Conservation (phyloP, 2,888 invertebrate species). For the Stenichneumon culpator region DNA sequence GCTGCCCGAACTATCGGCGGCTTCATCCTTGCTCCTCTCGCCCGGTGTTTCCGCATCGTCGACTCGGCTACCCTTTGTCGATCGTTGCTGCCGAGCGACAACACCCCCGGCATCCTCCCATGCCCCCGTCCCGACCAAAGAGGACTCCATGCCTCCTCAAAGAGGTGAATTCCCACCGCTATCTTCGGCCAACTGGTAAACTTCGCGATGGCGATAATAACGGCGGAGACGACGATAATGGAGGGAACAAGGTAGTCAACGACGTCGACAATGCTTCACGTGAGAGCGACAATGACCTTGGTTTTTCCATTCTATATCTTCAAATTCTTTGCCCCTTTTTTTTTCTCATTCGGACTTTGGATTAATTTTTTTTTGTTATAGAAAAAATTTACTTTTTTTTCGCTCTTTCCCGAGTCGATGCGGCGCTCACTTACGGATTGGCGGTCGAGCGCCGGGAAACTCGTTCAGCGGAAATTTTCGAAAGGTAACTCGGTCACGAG, state of each 20-base stretch:
- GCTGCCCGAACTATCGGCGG: conserved; percentile 91
- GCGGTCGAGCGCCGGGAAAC: not conserved
- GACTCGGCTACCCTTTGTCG: conserved; percentile 50
- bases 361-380: not conserved
- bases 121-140: conserved; percentile 33
- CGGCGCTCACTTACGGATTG: not conserved
- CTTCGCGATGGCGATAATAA: conserved; percentile 16
- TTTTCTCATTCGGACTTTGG: not conserved
- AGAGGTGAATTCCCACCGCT: conserved; percentile 23
- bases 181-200: conserved; percentile 29
- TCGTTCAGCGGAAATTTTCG: not conserved
- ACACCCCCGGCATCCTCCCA: conserved; percentile 46
- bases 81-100: conserved; percentile 16
- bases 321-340: not conserved
- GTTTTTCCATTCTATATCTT: not conserved
- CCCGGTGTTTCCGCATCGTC: conserved; percentile 50
- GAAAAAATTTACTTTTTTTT: not conserved
- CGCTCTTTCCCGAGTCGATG: not conserved
- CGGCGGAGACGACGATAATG: not conserved
- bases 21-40: conserved; percentile 68
- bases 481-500: not conserved
- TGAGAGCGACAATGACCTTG: not conserved
- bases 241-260: not conserved
- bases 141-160: conserved; percentile 46
- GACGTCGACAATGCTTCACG: not conserved